phyloP scores from a whole-genome alignment of 1,140 invertebrate genomes.

The Melitaea cinxia region DNA sequence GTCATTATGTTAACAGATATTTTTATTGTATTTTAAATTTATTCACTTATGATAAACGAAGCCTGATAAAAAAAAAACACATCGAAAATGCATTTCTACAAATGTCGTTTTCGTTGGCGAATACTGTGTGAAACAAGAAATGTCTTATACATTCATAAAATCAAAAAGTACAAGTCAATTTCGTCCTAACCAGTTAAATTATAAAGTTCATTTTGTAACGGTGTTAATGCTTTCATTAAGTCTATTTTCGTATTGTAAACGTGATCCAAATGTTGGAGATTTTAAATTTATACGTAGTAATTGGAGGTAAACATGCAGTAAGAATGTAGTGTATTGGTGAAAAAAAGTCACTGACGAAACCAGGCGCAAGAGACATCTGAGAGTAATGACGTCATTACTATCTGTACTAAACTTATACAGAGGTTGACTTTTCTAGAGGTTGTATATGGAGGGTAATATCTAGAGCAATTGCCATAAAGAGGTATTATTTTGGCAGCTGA shows the following conservation, averaged over 20 bases:
- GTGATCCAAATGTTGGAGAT: conserved; percentile 54
- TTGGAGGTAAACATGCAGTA: conserved; percentile 52
- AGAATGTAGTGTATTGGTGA: conserved; percentile 45
- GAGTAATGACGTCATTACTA: conserved; percentile 12
- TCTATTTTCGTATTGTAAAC: conserved; percentile 61
- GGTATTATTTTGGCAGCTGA: no score
- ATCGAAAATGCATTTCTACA: conserved; percentile 58
- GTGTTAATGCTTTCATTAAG: conserved; percentile 39
- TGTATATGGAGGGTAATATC: no score
- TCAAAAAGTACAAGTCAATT: conserved; percentile 10
- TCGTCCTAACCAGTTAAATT: conserved; percentile 1
- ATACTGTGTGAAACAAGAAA: conserved; percentile 50
- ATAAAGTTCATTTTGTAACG: conserved; percentile 44
- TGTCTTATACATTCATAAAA: conserved; percentile 16
- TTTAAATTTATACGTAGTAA: conserved; percentile 69
- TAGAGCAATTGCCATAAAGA: no score
- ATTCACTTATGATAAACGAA: conserved; percentile 76
- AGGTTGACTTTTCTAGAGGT: no score
- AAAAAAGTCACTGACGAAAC: conserved; percentile 9
- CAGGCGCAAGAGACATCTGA: conserved; percentile 13
- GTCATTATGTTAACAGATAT: conserved; percentile 70
- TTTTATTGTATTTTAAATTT: conserved; percentile 77
- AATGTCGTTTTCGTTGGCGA: conserved; percentile 61
- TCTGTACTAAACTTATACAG: conserved; percentile 1
- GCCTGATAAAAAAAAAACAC: conserved; percentile 66